Evolutionary conservation across 1,140 invertebrate species (phyloP), one percentile per base, ranked within the genome.

Genomic region (Brachionus calyciflorus): DNA sequence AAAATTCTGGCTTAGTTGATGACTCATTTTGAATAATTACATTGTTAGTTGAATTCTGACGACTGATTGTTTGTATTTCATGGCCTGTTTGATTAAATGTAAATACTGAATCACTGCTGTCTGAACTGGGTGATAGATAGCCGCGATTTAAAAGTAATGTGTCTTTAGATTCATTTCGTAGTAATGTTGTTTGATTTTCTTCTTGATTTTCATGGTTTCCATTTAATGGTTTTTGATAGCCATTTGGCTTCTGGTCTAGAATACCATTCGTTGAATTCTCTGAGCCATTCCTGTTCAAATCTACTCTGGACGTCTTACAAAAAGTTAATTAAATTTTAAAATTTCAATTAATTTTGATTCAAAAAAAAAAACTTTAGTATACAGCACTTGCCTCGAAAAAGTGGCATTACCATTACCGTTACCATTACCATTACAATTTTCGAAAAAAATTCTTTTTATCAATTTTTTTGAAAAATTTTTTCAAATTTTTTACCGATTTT

Each of bases 101-200:
- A 55, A 73, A 73, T 14, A 51, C 17, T 1, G 24, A 37, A 40
- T 73, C 69, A 26, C 30, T 55, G n/a, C 46, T 73, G 24, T 73
- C 69, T 41, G 69, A 73, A 33, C 69, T 73, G 9, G 69, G 69
- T 12, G 69, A 73, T n/a, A 73, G 26, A 51, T 51, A 51, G 24
- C 33, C 69, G 19, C 46, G 44, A 73, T 51, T 73, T 9, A 21
- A 7, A 1, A 73, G 12, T 1, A 73, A n/a, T 40, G 26, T 51
- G 40, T 73, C 69, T 55, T 73, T 73, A 17, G 44, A 49, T 33
- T 73, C 69, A 33, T 51, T 51, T 55, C 40, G 37, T 10, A 26
- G 14, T 4, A n/a, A 21, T 33, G 68, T 24, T n/a, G 10, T 28
- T 19, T 51, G 44, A 46, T 17, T 46, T 48, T 65, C 33, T 46